These are phyloP conservation scores for Mormyrus iriodes DNA, from an alignment of 2,113 vertebrate genomes.

Conservation along the genomic window DNA sequence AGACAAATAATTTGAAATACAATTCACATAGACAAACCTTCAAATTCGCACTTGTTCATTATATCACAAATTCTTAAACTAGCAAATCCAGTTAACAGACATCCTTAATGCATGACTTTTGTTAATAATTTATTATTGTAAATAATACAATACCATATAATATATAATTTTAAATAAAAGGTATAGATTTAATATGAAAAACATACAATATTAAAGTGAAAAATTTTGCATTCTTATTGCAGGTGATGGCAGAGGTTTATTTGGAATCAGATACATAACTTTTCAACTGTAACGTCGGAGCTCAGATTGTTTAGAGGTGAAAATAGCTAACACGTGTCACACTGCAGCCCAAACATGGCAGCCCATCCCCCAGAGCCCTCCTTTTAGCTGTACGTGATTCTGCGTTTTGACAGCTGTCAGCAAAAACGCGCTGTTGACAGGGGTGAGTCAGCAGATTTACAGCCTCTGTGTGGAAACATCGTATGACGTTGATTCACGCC, in stretches of 20 bases:
- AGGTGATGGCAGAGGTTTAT: not conserved
- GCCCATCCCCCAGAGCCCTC: not conserved
- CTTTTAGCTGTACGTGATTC: not conserved
- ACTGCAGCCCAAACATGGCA: not conserved
- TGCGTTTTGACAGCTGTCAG: not conserved
- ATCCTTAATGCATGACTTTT: not conserved
- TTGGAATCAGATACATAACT: not conserved
- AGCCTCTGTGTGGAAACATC: not conserved
- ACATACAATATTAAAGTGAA: not conserved
- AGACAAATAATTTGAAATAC: not conserved
- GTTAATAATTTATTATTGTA: not conserved
- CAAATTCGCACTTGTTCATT: not conserved
- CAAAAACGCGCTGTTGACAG: not conserved
- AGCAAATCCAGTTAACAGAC: not conserved
- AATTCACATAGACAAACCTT: not conserved
- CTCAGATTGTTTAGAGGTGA: not conserved
- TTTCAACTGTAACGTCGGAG: not conserved
- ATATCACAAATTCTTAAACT: not conserved
- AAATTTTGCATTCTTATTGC: not conserved
- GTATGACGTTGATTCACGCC: not conserved
- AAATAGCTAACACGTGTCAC: not conserved
- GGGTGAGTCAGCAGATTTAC: constrained; percentile 1
- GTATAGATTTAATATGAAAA: not conserved
- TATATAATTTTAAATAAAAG: not conserved
- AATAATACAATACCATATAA: not conserved